Evolutionary conservation across 1,140 invertebrate species (phyloP).

Genomic region (Nasonia vitripennis): DNA sequence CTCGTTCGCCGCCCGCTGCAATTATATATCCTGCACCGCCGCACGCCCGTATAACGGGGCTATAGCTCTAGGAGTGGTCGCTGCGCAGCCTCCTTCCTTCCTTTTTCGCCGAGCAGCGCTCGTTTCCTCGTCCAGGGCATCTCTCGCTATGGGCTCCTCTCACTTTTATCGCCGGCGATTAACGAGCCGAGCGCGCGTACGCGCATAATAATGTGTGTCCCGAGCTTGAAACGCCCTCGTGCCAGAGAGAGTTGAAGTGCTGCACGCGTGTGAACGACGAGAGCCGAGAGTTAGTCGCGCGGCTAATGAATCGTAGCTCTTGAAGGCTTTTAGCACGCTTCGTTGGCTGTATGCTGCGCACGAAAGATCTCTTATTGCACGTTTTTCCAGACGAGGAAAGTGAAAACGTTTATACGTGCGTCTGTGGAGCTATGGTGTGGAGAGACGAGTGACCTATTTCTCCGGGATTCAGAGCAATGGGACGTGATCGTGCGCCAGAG

Average conservation of each 20-base stretch:
- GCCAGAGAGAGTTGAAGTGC: background rate
- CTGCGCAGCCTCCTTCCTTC: background rate
- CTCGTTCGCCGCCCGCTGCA: constrained; percentile 39
- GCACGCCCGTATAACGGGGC: constrained; percentile 36
- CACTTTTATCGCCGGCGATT: constrained; percentile 43
- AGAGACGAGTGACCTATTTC: background rate
- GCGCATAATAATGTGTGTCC: constrained; percentile 17
- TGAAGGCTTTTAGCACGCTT: background rate
- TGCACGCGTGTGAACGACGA: too few species aligned
- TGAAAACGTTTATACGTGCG: background rate
- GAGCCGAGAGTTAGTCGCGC: too few species aligned
- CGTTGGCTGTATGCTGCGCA: background rate
- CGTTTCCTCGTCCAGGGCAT: constrained; percentile 24
- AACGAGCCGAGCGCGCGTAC: background rate
- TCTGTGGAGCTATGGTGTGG: background rate
- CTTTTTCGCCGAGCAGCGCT: background rate
- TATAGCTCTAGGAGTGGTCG: constrained; percentile 29
- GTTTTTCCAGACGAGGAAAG: background rate
- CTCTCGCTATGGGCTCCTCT: constrained; percentile 18
- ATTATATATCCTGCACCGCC: constrained; percentile 20
- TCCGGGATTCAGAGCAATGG: background rate
- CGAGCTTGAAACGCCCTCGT: background rate
- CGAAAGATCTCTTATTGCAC: background rate
- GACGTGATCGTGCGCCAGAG: background rate
- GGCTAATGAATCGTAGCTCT: background rate